Evolutionary conservation across 1,140 invertebrate genomes (phyloP), one percentile per base, ranked within the genome.

Genomic region (Rhopalosiphum padi): DNA sequence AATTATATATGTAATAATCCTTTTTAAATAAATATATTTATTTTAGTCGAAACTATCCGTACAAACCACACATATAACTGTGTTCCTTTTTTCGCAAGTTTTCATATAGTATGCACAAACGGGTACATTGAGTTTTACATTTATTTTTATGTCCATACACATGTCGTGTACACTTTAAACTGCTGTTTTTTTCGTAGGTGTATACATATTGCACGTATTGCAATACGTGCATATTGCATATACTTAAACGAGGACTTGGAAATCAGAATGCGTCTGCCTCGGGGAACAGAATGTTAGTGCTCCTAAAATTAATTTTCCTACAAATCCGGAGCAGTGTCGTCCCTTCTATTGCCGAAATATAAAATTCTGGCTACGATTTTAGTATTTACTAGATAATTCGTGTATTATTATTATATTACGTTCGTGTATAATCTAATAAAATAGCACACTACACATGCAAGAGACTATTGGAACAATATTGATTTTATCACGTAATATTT

Each of bases 21-120:
- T 46, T 46, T 86, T 86, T 77, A 77, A 46, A 86, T 86, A 86
- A 86, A 46, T 30, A n/a, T 77, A 77, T 77, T n/a, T 77, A 86
- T 86, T 86, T 86, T 86, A 86, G 85, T 46, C 23, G 9, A 86
- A 46, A n/a, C 15, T n/a, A 77, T 18, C 15, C 15, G 30, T 18
- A n/a, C 18, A 18, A 77, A 35, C 30, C 15, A 77, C n/a, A 77
- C 11, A 77, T 2, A n/a, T n/a, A 77, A 77, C 18, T 18, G 4
- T 18, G 60, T 77, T 77, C 11, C 30, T 77, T 77, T 68, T 77
- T 77, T 68, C 1, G 30, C 15, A 51, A 8, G 30, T 68, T n/a
- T 77, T n/a, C 15, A 11, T 18, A n/a, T 77, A n/a, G n/a, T 77
- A 77, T 77, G n/a, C 60, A 30, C 30, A n/a, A 30, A 30, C 15